Evolutionary conservation across 2,797 vertebrate genomes (phyloP), one percentile per base, ranked within the genome.

Genomic region (Spinibarbus caldwelli): DNA sequence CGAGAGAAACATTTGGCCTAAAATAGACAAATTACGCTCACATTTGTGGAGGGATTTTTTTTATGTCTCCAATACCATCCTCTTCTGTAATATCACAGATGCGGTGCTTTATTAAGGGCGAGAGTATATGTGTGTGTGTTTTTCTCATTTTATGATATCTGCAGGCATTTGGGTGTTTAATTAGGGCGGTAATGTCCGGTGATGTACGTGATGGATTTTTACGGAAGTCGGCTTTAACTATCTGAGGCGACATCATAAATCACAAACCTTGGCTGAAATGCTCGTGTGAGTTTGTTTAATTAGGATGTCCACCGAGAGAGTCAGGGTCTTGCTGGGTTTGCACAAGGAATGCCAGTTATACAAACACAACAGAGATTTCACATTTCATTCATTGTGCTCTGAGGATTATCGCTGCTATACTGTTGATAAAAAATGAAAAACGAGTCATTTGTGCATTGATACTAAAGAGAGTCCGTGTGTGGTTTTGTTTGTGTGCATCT

Each of bases 131-230:
- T 64, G 26, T 62, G 11, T n/a, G n/a, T n/a, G 70, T 64, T 83
- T 70, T 71, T 72, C 47, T 83, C 66, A 93, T 95, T 96, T 95
- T 93, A 94, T 92, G 92, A 95, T 95, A 94, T 95, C 93, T 95
- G 94, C 92, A 91, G 92, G 93, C 92, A 93, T 94, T 93, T 93
- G 94, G 93, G 94, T 94, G 95, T 95, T 96, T 96, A 96, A 96
- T 96, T 96, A 95, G 93, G 94, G 95, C 92, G 88, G 94, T 95
- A 96, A 96, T 95, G 94, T 93, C 94, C 94, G 94, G 94, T 95
- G 95, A 96, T 96, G 94, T 95, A 94, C 93, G 92, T 95, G 95
- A 96, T 96, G 95, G 95, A 95, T 95, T 95, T 95, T 94, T 94
- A 95, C 93, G 94, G 94, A 95, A 95, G 95, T 93, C 87, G 92